A percentile compares a stretch with the other conserved stretches of the same genome.
Conservation (phyloP, 2,888 invertebrate genomes). For the Automeris io region DNA sequence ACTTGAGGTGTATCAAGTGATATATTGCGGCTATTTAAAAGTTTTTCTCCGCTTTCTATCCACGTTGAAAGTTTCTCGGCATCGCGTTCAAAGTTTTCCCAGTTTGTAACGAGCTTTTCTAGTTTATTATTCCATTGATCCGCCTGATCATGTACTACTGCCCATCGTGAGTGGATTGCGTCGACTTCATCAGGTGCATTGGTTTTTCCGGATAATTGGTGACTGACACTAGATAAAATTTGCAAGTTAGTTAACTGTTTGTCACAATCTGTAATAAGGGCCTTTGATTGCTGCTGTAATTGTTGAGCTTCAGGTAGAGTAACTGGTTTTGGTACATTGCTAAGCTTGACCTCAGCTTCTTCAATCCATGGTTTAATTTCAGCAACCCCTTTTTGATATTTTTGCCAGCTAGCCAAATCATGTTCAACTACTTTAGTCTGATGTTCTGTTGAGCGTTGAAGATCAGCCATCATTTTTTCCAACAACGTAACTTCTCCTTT, state of each 20-base stretch:
- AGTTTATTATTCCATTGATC: constrained; percentile 86
- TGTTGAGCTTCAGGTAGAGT: constrained; percentile 89
- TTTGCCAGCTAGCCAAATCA: constrained; percentile 90
- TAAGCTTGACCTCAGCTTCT: constrained; percentile 88
- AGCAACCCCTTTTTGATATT: constrained; percentile 86
- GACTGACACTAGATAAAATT: constrained; percentile 83
- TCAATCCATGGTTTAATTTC: constrained; percentile 93
- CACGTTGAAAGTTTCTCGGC: constrained; percentile 86
- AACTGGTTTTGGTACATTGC: constrained; percentile 84
- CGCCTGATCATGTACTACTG: constrained; percentile 88
- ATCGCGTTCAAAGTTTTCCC: constrained; percentile 89
- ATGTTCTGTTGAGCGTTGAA: constrained; percentile 85
- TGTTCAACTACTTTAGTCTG: constrained; percentile 86
- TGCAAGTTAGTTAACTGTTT: constrained; percentile 85
- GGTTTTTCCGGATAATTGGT: constrained; percentile 84
- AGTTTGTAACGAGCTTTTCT: constrained; percentile 86
- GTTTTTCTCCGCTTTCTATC: constrained; percentile 82
- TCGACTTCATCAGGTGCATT: constrained; percentile 90
- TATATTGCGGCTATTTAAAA: constrained; percentile 74
- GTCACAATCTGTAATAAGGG: constrained; percentile 87
- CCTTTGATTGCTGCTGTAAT: constrained; percentile 82
- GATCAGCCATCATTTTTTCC: constrained; percentile 84
- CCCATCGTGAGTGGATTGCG: constrained; percentile 88
- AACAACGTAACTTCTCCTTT: constrained; percentile 85
- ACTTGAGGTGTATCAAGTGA: constrained; percentile 83